Conservation (phyloP, 2,797 vertebrate genomes). For the Morelia viridis region DNA sequence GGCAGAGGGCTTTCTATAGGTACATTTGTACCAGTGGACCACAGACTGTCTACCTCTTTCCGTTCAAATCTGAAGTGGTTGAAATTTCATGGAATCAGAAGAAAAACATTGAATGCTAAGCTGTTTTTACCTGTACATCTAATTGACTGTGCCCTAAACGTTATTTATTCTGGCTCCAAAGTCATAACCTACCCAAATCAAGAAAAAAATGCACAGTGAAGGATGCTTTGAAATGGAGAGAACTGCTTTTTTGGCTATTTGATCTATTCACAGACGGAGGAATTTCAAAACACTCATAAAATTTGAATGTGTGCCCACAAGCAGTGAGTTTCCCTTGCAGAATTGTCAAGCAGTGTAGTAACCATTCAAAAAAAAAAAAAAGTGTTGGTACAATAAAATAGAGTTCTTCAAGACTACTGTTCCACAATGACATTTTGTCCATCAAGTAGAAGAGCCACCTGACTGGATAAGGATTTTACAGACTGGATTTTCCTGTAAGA, state of each 20-base stretch:
- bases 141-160: neutral
- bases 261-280: slow-evolving; percentile 1
- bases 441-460: neutral
- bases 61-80: neutral
- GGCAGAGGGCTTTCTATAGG: no score
- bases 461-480: neutral
- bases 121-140: neutral
- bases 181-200: neutral
- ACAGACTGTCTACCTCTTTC: neutral
- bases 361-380: slow-evolving; percentile 21
- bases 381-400: neutral
- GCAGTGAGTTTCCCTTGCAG: slow-evolving; percentile 41
- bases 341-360: slow-evolving; percentile 44
- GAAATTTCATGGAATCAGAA: neutral
- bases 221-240: neutral
- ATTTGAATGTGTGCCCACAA: slow-evolving; percentile 17
- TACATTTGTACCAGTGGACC: no score
- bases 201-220: neutral
- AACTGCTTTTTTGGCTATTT: neutral
- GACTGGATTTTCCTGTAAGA: neutral
- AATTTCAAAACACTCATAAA: slow-evolving; percentile 9
- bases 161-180: neutral
- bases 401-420: neutral
- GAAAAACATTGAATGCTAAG: neutral
- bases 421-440: neutral